A percentile compares a stretch with the other conserved stretches of the same genome.
Conservation (phyloP, 2,888 invertebrate species). For the Caenorhabditis macrosperma region DNA sequence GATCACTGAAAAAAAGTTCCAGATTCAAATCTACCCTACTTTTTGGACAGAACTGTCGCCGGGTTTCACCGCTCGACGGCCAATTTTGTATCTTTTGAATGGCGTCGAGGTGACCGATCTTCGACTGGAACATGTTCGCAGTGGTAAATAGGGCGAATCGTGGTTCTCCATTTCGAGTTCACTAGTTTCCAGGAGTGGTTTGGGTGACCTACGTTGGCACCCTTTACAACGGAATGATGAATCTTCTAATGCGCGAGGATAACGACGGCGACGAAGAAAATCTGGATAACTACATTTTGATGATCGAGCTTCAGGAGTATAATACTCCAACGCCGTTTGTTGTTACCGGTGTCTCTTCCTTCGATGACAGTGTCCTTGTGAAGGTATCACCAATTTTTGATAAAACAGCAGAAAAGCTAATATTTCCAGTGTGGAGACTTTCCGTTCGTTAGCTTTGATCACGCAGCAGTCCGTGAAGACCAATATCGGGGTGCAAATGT, state of each 20-base stretch:
- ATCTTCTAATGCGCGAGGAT: not conserved
- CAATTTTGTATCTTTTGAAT: conserved; percentile 10
- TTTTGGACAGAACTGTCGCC: conserved; percentile 28
- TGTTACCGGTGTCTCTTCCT: not conserved
- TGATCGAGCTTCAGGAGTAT: conserved; percentile 21
- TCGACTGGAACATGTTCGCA: not conserved
- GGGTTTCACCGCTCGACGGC: not conserved
- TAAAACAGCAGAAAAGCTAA: not conserved
- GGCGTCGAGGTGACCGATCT: conserved; percentile 12
- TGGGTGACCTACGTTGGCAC: not conserved
- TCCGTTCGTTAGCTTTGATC: conserved; percentile 1
- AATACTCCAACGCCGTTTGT: not conserved
- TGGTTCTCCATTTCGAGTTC: no score
- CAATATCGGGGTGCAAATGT: conserved; percentile 4
- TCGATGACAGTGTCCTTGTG: not conserved
- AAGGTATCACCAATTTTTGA: no score
- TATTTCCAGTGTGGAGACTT: conserved; percentile 30
- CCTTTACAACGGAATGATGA: conserved; percentile 10
- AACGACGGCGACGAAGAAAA: conserved; percentile 7
- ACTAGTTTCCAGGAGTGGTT: no score
- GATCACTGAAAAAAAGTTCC: no score
- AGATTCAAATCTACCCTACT: not conserved
- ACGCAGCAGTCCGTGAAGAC: not conserved
- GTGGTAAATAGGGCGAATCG: no score
- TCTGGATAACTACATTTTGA: conserved; percentile 28